These are phyloP conservation scores for Magallana gigas DNA, from an alignment of 1,140 invertebrate genomes.

Conservation along the genomic window DNA sequence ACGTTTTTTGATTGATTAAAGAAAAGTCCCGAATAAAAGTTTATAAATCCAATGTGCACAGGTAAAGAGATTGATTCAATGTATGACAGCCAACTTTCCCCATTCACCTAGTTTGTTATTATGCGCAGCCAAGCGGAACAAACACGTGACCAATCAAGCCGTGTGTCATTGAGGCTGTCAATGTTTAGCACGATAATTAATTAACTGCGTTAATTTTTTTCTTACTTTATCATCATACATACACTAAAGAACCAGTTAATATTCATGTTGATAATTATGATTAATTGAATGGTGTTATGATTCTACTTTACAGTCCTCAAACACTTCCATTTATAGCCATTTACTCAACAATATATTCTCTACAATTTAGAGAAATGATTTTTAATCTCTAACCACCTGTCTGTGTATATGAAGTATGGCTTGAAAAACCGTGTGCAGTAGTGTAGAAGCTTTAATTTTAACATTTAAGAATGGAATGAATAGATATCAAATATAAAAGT, in stretches of 20 bases:
- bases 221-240: background rate
- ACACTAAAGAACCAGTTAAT: background rate
- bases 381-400: background rate
- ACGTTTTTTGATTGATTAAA: background rate
- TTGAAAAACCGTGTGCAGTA: background rate
- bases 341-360: too few species aligned
- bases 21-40: background rate
- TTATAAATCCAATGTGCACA: conserved; percentile 10
- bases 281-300: background rate
- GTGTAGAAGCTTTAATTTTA: too few species aligned
- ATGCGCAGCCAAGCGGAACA: conserved; percentile 13
- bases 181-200: conserved; percentile 7
- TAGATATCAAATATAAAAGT: too few species aligned
- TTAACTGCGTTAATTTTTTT: background rate
- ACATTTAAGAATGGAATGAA: too few species aligned
- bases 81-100: conserved; percentile 13
- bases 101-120: conserved; percentile 18
- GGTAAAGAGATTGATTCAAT: background rate
- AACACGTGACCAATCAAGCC: background rate
- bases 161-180: background rate
- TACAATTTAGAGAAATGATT: too few species aligned
- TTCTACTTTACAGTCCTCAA: too few species aligned
- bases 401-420: background rate
- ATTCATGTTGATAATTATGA: background rate
- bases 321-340: too few species aligned